Conservation (phyloP, 2,797 vertebrate genomes). For the Acropternis orthonyx region DNA sequence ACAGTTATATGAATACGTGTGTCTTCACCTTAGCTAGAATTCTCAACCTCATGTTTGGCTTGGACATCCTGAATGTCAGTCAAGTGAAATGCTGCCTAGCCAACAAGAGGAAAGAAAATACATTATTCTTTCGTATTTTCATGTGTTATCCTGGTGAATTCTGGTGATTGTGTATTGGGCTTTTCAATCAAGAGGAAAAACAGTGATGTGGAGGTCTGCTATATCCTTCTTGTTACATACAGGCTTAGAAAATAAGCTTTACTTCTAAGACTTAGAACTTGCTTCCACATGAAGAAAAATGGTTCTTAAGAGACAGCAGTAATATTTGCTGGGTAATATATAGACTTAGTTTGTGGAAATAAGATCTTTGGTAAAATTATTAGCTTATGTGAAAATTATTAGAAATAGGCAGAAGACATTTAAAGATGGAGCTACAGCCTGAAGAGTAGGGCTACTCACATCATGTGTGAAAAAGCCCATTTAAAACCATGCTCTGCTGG, state of each 20-base stretch:
- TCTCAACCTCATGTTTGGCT: not conserved
- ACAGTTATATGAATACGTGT: not conserved
- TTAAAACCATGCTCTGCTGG: not conserved
- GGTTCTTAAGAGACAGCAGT: not conserved
- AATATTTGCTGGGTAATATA: not conserved
- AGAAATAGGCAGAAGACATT: not conserved
- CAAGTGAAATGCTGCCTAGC: not conserved
- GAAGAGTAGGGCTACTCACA: not conserved
- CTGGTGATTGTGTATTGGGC: not conserved
- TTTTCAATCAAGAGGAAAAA: not conserved
- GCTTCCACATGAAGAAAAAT: not conserved
- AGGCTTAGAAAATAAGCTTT: not conserved
- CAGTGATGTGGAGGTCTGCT: not conserved
- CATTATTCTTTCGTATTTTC: not conserved
- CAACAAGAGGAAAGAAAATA: not conserved
- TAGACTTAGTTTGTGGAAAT: not conserved
- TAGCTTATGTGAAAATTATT: not conserved
- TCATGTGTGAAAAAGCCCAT: not conserved
- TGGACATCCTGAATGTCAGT: not conserved
- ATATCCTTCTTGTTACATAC: not conserved
- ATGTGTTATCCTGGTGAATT: not conserved
- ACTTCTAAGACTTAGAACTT: not conserved
- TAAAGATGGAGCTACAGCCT: not conserved
- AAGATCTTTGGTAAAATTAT: not conserved
- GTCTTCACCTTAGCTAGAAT: not conserved